These are phyloP conservation scores for Myoxocephalus aenaeus DNA, from an alignment of 2,797 vertebrate species.

Conservation along the genomic window DNA sequence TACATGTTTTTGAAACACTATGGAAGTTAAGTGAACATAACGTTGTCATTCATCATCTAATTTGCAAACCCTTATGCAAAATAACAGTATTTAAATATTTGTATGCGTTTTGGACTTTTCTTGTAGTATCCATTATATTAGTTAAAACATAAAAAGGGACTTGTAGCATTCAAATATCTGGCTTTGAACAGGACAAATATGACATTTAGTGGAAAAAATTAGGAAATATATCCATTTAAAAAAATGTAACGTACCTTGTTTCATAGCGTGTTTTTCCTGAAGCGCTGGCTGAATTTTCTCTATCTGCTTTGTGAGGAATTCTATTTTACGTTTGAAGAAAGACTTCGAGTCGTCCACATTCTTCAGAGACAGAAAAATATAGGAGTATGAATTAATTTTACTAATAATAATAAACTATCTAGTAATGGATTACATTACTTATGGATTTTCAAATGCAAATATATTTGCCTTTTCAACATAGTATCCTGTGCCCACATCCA, in stretches of 20 bases:
- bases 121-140: neutral
- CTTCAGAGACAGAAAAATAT: constrained; percentile 69
- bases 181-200: neutral
- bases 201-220: neutral
- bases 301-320: constrained; percentile 96
- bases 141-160: neutral
- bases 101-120: neutral
- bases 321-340: constrained; percentile 95
- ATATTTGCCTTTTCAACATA: constrained; percentile 93
- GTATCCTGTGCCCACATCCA: constrained; percentile 96
- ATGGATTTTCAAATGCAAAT: constrained; percentile 6
- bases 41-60: neutral
- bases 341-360: constrained; percentile 87
- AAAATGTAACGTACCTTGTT: constrained; percentile 85
- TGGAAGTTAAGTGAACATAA: constrained; percentile 1
- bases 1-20: neutral
- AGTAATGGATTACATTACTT: neutral
- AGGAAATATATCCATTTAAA: neutral
- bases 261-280: constrained; percentile 95
- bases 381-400: neutral
- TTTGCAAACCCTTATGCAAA: neutral
- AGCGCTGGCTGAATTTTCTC: constrained; percentile 96
- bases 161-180: neutral
- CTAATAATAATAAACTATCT: neutral
- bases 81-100: neutral